Percentiles rank a stretch among this genome's conserved stretches.
Conservation (phyloP, 2,113 vertebrate genomes). For the Scomber scombrus region DNA sequence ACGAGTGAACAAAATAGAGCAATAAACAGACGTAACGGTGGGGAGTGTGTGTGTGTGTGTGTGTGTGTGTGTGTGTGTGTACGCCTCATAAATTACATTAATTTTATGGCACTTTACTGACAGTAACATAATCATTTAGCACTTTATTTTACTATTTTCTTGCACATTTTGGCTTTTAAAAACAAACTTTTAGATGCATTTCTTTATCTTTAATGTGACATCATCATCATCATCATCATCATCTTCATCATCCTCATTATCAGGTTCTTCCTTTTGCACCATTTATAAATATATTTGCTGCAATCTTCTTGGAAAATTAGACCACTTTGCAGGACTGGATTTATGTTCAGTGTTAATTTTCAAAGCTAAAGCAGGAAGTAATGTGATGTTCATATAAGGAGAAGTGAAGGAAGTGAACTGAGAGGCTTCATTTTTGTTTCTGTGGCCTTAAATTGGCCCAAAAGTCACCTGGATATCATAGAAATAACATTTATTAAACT, state of each 20-base stretch:
- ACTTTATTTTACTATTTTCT: no score
- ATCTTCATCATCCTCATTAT: no score
- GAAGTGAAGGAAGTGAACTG: background rate
- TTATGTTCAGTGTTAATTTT: background rate
- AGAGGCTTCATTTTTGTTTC: background rate
- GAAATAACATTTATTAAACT: background rate
- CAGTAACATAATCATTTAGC: no score
- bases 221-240: no score
- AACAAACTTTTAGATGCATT: background rate
- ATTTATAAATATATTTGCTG: no score
- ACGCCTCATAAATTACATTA: background rate
- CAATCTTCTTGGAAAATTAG: background rate
- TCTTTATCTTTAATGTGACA: background rate
- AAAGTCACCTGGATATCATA: background rate
- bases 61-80: background rate
- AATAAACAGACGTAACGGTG: conserved; percentile 5
- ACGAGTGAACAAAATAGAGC: background rate
- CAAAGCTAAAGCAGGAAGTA: conserved; percentile 12
- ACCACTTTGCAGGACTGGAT: background rate
- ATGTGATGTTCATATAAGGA: conserved; percentile 2
- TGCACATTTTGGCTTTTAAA: no score
- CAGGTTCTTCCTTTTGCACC: background rate
- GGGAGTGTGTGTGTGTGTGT: background rate
- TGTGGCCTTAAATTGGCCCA: background rate
- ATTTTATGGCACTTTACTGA: no score